Evolutionary conservation across 2,113 vertebrate genomes (phyloP), one percentile per base, ranked within the genome.

Genomic region (Puntigrus tetrazona): DNA sequence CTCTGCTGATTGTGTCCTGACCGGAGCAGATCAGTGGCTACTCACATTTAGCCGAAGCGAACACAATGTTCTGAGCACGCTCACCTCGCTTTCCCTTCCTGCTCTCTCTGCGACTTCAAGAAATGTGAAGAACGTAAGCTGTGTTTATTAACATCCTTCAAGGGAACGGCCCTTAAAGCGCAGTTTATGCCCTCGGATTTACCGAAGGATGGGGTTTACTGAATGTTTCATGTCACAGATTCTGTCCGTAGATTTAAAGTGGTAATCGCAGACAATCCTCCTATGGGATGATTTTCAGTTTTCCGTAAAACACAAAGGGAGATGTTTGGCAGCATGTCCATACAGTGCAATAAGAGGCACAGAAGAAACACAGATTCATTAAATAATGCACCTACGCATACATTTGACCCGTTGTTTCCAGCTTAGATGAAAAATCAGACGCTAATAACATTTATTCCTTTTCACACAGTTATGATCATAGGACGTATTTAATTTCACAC

Each of bases 81-180:
- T 61, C 1, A n/a, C n/a, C n/a, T n/a, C n/a, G n/a, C n/a, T n/a
- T n/a, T n/a, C n/a, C n/a, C n/a, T n/a, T n/a, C n/a, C n/a, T n/a
- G n/a, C n/a, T n/a, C n/a, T n/a, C n/a, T n/a, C n/a, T n/a, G n/a
- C n/a, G n/a, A n/a, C n/a, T 74, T 74, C 70, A 45, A 27, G n/a
- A 74, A 47, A 47, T 41, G 25, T 41, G 10, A 7, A 73, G 81
- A 86, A 86, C 85, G 83, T 36, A 34, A 86, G 16, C 69, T 86
- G 81, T 83, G 10, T 82, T 22, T 3, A 25, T 43, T 14, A 72
- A 25, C 20, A 41, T 7, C 22, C 9, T 70, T 7, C 34, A 38
- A 43, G 69, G 36, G 7, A n/a, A 41, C 38, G 41, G 20, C n/a
- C 69, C 11, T 0, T n/a, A 41, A 70, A 38, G 36, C 36, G 1